Percentiles rank a stretch among this genome's conserved stretches.
phyloP scores from a whole-genome alignment of 23 tunicate genomes.

The Ascidia mentula region DNA sequence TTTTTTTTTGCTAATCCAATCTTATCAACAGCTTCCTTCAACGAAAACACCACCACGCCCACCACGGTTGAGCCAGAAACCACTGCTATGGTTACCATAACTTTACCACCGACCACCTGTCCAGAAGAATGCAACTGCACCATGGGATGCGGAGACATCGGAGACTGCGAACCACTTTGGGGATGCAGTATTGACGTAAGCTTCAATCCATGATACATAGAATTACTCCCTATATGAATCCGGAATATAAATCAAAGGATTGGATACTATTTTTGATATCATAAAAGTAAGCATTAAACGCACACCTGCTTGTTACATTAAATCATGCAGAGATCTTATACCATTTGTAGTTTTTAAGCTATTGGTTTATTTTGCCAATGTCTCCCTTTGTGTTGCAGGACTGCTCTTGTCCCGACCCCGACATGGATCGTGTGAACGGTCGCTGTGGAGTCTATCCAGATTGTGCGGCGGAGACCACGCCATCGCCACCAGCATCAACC shows the following conservation, averaged over 20 bases:
- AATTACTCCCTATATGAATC: too few relatives aligned
- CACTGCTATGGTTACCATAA: constrained; percentile 45
- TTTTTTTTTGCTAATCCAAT: too few relatives aligned
- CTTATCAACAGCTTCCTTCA: not conserved
- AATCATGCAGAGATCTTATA: too few relatives aligned
- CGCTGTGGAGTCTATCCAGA: constrained; percentile 81
- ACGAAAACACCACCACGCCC: not conserved
- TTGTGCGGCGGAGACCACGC: constrained; percentile 18
- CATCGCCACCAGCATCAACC: constrained; percentile 13
- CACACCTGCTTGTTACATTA: too few relatives aligned
- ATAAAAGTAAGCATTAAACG: too few relatives aligned
- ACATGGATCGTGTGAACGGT: constrained; percentile 75
- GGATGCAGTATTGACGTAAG: constrained; percentile 90
- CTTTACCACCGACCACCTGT: constrained; percentile 56
- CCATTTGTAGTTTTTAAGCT: too few relatives aligned
- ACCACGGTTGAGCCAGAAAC: constrained; percentile 26
- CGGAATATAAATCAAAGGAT: too few relatives aligned
- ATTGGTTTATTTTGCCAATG: too few relatives aligned
- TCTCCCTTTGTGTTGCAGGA: too few relatives aligned
- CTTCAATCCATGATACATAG: too few relatives aligned
- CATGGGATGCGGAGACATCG: constrained; percentile 66
- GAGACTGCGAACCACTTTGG: constrained; percentile 55
- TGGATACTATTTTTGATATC: too few relatives aligned
- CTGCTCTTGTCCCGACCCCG: constrained; percentile 64
- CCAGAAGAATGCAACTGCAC: constrained; percentile 83